A percentile compares a stretch with the other conserved stretches of the same genome.
phyloP scores from a whole-genome alignment of 2,113 vertebrate species.

The Notechis scutatus region DNA sequence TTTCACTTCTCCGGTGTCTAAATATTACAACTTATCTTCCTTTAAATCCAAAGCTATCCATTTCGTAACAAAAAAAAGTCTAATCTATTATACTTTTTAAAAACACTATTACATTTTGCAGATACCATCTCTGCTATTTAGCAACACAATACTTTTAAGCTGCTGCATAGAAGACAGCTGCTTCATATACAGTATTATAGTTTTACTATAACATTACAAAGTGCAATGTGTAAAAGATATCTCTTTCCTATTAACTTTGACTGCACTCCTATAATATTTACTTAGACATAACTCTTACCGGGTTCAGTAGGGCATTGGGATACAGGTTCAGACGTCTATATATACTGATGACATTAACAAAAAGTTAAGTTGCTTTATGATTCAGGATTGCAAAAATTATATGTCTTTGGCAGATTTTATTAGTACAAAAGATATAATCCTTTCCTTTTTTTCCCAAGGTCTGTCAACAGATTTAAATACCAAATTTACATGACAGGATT shows the following conservation, averaged over 20 bases:
- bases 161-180: slow-evolving; percentile 29
- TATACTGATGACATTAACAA: neutral
- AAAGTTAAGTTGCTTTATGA: neutral
- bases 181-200: neutral
- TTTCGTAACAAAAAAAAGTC: slow-evolving; percentile 3
- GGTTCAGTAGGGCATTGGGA: neutral
- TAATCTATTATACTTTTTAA: neutral
- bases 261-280: neutral
- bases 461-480: slow-evolving; percentile 34
- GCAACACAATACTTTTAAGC: neutral
- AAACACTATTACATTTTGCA: slow-evolving; percentile 10
- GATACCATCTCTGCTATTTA: slow-evolving; percentile 4
- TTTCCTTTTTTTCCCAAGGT: slow-evolving; percentile 1
- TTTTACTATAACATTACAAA: slow-evolving; percentile 23
- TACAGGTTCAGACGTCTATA: neutral
- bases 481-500: slow-evolving; percentile 38
- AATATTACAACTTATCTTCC: neutral
- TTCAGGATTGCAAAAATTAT: neutral
- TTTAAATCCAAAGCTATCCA: slow-evolving; percentile 17
- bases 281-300: neutral
- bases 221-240: slow-evolving; percentile 18
- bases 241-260: slow-evolving; percentile 28
- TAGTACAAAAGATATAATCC: slow-evolving; percentile 33
- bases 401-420: slow-evolving; percentile 13
- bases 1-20: neutral